Conservation (phyloP, 1,140 invertebrate genomes). For the Calephelis nemesis region DNA sequence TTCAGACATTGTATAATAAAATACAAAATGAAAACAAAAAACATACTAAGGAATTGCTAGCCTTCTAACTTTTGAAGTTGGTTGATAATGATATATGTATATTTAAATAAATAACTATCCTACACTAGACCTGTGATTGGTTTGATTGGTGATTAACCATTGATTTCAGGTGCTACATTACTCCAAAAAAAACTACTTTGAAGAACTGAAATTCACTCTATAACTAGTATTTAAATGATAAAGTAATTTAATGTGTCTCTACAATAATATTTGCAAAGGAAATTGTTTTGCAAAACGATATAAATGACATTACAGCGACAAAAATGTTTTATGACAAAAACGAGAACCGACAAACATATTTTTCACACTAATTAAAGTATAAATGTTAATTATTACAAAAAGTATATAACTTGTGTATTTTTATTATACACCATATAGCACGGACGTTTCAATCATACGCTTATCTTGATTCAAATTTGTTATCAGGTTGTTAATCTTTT, state of each 20-base stretch:
- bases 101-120: too few species aligned
- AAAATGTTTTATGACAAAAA: background rate
- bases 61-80: too few species aligned
- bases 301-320: background rate
- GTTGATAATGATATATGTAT: too few species aligned
- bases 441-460: background rate
- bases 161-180: too few species aligned
- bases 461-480: conserved; percentile 9
- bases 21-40: too few species aligned
- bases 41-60: too few species aligned
- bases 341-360: background rate
- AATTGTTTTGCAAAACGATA: background rate
- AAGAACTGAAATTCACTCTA: background rate
- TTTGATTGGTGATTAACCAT: too few species aligned
- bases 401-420: background rate
- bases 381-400: background rate
- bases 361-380: background rate
- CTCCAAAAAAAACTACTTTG: too few species aligned
- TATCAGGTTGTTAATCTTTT: conserved; percentile 1
- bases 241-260: conserved; percentile 16
- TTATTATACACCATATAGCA: background rate
- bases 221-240: conserved; percentile 6
- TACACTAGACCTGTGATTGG: too few species aligned
- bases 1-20: too few species aligned
- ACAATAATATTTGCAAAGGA: background rate